Base-by-base conservation (phyloP, 2,888 invertebrate genomes). In the Scelioninae gen. 2 region DNA sequence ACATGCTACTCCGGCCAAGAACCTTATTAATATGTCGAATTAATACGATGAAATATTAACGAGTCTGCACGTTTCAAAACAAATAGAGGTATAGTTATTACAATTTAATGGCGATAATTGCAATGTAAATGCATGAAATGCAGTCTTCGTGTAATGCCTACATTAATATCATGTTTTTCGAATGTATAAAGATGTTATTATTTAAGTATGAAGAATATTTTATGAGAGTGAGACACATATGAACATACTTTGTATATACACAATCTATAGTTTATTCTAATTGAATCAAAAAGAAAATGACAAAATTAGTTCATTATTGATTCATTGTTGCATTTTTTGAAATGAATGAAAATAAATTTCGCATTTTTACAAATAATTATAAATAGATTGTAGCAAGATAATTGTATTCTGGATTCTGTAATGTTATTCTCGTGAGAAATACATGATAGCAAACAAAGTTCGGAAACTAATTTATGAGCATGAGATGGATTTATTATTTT, bases 21-120 rank as follows among this genome's bases (percentile, higher is more conserved):
- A 53, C 50, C 43, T 67, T 67, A 53, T 46, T 55, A 45, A 53
- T 31, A 53, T 45, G 25, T 16, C 37, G 15, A 46, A 55, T 33
- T 57, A 25, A 46, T 10, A 18, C 9, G 13, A 18, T 11, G 10
- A 50, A 5, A 28, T 10, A 15, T 46, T 25, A 25, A 28, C 15
- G 25, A 18, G 4, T 37, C 2, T 10, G 9, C 3, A 10, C 9
- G 6, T 3, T 13, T 37, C 15, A 13, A 13, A 28, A 28, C 10
- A 31, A 31, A 31, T 7, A 31, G 5, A 2, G 10, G 1, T 10
- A 25, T 13, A 7, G 5, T 31, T 31, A 31, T 9, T 31, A 31
- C 5, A 31, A 6, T 31, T 31, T 31, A 31, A 31, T 31, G 9
- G 9, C 5, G 9, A 31, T 31, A 22, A 31, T 31, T 9, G 9